These are phyloP conservation scores for Bombus terrestris DNA, from an alignment of 1,140 invertebrate species.

Conservation along the genomic window DNA sequence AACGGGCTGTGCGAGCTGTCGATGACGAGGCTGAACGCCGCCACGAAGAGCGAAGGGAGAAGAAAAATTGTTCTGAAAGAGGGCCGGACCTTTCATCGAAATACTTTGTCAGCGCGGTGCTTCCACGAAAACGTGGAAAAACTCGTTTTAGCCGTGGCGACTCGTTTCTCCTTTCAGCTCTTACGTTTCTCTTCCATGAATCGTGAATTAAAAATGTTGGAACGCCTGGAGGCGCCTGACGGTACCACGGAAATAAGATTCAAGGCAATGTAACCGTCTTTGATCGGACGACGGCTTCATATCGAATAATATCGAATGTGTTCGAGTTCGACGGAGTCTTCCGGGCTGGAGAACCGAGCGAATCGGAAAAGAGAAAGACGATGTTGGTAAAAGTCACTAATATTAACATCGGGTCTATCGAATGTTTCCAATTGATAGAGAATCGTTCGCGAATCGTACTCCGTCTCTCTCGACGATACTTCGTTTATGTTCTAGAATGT, in stretches of 20 bases:
- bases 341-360: not conserved
- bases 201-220: not conserved
- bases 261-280: not conserved
- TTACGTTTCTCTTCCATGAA: not conserved
- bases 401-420: not conserved
- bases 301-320: not conserved
- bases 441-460: not conserved
- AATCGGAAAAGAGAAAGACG: not conserved
- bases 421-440: not conserved
- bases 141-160: not conserved
- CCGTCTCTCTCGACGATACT: not conserved
- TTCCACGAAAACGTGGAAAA: not conserved
- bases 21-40: not conserved
- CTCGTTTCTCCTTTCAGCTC: too few species aligned
- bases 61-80: not conserved
- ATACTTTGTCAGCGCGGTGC: not conserved
- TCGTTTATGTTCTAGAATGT: not conserved
- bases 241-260: not conserved
- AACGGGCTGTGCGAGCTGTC: conserved; percentile 1
- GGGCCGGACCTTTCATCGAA: not conserved
- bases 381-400: not conserved
- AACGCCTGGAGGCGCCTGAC: too few species aligned
- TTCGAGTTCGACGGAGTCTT: not conserved
- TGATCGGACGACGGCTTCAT: not conserved
- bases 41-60: not conserved